These are phyloP conservation scores for Pempheris klunzingeri DNA, from an alignment of 2,797 vertebrate species.

Conservation along the genomic window DNA sequence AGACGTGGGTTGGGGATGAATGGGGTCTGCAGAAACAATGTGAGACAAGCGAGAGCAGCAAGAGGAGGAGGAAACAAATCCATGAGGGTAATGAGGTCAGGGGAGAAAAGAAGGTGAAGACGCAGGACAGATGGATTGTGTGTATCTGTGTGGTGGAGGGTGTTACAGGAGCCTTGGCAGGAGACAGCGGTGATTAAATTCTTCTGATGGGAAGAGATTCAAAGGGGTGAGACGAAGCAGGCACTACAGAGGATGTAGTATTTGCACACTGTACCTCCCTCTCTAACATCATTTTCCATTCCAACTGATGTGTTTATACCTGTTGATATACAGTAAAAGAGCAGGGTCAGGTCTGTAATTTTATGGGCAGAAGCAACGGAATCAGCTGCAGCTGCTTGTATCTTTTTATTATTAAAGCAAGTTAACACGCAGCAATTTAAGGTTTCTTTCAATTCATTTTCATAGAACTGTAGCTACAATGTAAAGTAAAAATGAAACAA, in stretches of 20 bases:
- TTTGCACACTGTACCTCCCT: slow-evolving; percentile 28
- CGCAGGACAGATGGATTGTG: slow-evolving; percentile 19
- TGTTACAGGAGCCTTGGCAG: slow-evolving; percentile 60
- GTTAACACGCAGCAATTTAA: not conserved
- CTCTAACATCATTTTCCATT: slow-evolving; percentile 44
- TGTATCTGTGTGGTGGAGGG: slow-evolving; percentile 8
- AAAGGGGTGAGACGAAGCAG: slow-evolving; percentile 9
- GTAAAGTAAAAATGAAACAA: slow-evolving; percentile 7
- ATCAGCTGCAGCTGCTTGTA: not conserved
- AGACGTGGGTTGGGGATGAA: too few relatives aligned
- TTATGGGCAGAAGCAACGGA: not conserved
- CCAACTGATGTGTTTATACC: slow-evolving; percentile 25
- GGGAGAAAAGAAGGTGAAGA: slow-evolving; percentile 38
- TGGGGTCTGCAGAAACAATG: not conserved
- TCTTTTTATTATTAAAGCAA: not conserved
- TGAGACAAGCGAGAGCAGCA: not conserved
- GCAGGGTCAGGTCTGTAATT: not conserved
- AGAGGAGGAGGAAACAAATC: slow-evolving; percentile 14
- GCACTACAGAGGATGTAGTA: slow-evolving; percentile 48
- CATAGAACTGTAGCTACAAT: not conserved
- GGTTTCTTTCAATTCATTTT: not conserved
- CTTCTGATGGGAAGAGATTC: slow-evolving; percentile 42
- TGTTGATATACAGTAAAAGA: slow-evolving; percentile 14
- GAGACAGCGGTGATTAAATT: slow-evolving; percentile 59
- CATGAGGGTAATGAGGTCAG: slow-evolving; percentile 40